These are phyloP conservation scores for Drosophila borealis DNA, from an alignment of 2,888 invertebrate genomes.

Conservation along the genomic window DNA sequence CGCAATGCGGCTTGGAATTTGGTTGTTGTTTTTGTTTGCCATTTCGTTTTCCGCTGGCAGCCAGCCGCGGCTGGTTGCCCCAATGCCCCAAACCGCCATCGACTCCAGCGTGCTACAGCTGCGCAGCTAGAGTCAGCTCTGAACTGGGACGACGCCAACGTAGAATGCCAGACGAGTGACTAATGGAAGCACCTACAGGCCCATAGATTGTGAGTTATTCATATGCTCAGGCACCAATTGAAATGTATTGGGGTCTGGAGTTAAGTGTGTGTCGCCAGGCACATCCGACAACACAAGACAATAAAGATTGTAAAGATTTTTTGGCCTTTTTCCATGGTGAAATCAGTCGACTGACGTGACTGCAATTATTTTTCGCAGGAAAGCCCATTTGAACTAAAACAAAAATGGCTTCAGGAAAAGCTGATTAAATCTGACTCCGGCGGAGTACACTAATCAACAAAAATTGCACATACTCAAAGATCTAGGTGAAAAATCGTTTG, in stretches of 20 bases:
- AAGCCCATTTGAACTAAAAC: background rate
- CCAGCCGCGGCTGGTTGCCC: conserved; percentile 34
- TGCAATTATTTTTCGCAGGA: conserved; percentile 11
- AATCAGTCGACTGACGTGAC: conserved; percentile 31
- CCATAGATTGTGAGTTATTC: conserved; percentile 33
- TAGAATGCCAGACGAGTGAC: conserved; percentile 62
- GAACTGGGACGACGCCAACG: conserved; percentile 63
- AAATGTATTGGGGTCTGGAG: conserved; percentile 43
- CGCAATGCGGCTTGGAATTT: conserved; percentile 61
- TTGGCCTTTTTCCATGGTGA: conserved; percentile 15
- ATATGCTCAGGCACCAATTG: conserved; percentile 26
- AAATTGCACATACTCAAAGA: too few species aligned
- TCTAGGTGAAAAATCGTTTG: too few species aligned
- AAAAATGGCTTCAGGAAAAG: background rate
- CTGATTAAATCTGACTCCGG: conserved; percentile 3
- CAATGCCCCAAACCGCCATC: conserved; percentile 40
- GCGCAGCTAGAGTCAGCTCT: conserved; percentile 27
- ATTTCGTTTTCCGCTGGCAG: conserved; percentile 55
- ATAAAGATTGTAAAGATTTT: conserved; percentile 31
- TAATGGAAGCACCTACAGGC: conserved; percentile 41
- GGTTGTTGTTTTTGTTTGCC: conserved; percentile 49
- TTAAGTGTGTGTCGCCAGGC: conserved; percentile 18
- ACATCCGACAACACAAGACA: conserved; percentile 25
- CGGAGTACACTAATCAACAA: conserved; percentile 2
- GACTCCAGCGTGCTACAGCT: conserved; percentile 47